These are phyloP conservation scores for Anas platyrhynchos DNA, from an alignment of 2,113 vertebrate genomes.

Conservation along the genomic window DNA sequence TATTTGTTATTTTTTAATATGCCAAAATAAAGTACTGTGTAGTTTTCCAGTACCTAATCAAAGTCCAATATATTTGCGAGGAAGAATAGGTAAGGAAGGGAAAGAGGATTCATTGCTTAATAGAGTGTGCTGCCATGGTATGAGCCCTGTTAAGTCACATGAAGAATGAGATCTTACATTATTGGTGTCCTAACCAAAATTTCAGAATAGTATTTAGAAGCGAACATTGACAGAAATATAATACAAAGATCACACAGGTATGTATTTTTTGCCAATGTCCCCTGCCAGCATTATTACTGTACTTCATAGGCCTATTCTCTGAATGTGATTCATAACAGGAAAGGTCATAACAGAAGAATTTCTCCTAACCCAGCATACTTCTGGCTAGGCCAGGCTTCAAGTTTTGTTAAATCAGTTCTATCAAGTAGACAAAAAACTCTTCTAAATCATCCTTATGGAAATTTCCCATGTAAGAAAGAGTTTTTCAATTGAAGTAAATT, in stretches of 20 bases:
- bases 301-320: not conserved
- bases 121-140: not conserved
- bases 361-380: not conserved
- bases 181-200: not conserved
- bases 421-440: not conserved
- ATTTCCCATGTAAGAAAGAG: not conserved
- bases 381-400: not conserved
- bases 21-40: not conserved
- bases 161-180: not conserved
- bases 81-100: not conserved
- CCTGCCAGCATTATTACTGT: not conserved
- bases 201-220: not conserved
- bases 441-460: not conserved
- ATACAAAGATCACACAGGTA: not conserved
- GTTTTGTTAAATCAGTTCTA: not conserved
- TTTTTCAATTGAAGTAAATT: not conserved
- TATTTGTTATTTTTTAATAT: not conserved
- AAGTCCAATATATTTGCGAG: not conserved
- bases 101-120: not conserved
- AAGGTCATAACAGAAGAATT: not conserved
- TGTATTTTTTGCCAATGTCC: not conserved
- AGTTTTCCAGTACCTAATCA: not conserved
- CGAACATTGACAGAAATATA: not conserved
- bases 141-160: not conserved
- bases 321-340: not conserved